Evolutionary conservation across 2,888 invertebrate genomes (phyloP).

Genomic region (Tetrapedia diversipes): DNA sequence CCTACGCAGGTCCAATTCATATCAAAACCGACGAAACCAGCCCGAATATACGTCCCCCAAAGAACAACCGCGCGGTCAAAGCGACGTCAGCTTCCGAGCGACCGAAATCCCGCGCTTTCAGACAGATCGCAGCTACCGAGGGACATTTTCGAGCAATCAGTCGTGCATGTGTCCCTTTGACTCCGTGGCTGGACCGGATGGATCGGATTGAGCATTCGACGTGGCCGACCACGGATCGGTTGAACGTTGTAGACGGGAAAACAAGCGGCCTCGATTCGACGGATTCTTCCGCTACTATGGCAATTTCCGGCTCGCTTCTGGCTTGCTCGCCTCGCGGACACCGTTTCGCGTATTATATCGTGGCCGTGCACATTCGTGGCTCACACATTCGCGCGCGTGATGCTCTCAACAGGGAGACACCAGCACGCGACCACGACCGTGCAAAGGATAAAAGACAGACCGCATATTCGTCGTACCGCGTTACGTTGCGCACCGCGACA

Average conservation of each 20-base stretch:
- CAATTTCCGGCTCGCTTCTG: constrained; percentile 65
- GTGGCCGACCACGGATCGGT: constrained; percentile 56
- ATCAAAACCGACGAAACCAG: not conserved
- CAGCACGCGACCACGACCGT: constrained; percentile 14
- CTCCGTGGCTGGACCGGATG: constrained; percentile 56
- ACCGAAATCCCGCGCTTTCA: constrained; percentile 9
- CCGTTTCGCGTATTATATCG: constrained; percentile 15
- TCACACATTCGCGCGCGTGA: too few relatives aligned
- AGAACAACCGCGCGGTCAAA: constrained; percentile 23
- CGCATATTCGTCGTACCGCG: constrained; percentile 66
- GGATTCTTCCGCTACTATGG: constrained; percentile 64
- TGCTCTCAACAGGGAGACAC: too few relatives aligned
- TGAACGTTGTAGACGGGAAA: constrained; percentile 61
- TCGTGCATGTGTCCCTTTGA: constrained; percentile 52
- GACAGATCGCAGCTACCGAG: not conserved
- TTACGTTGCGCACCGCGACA: constrained; percentile 69
- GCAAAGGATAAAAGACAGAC: constrained; percentile 62
- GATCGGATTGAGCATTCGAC: constrained; percentile 64
- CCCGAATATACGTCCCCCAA: not conserved
- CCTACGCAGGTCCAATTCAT: not conserved
- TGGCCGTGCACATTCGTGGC: not conserved
- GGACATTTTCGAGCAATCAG: constrained; percentile 42
- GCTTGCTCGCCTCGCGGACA: constrained; percentile 34
- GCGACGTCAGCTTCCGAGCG: not conserved
- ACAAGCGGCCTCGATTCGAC: constrained; percentile 67